These are phyloP conservation scores for Pocillopora damicornis DNA, from an alignment of 64 coral and sea anemone species.

Conservation along the genomic window DNA sequence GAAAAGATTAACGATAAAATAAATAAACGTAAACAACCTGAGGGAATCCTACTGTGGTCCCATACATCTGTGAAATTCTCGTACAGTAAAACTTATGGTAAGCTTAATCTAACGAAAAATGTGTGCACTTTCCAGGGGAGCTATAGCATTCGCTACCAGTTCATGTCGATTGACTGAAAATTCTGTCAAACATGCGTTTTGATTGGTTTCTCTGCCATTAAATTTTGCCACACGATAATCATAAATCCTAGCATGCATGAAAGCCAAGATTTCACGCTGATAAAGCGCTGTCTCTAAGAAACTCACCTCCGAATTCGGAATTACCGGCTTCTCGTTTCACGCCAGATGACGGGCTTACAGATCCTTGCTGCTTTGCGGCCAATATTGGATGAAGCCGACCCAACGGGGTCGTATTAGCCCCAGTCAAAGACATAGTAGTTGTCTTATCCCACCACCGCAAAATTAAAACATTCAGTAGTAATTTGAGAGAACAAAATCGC, in stretches of 20 bases:
- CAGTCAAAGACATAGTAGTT: conserved; percentile 45
- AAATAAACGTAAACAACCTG: too few species aligned
- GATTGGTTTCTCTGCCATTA: neutral
- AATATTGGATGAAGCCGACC: conserved; percentile 95
- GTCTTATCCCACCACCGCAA: neutral
- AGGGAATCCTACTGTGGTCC: too few species aligned
- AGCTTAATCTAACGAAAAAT: too few species aligned
- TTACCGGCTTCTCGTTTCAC: conserved; percentile 39
- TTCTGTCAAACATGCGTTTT: neutral
- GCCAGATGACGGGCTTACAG: conserved; percentile 12
- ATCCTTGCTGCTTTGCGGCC: conserved; percentile 73
- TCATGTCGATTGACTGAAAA: neutral
- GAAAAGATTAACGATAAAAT: too few species aligned
- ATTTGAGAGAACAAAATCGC: neutral
- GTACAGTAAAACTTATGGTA: too few species aligned
- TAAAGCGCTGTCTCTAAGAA: neutral
- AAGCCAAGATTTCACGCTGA: neutral
- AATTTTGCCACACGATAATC: neutral
- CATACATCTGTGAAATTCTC: too few species aligned
- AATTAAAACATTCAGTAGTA: conserved; percentile 14
- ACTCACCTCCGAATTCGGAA: conserved; percentile 41
- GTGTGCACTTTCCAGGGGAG: too few species aligned
- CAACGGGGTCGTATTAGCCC: conserved; percentile 92
- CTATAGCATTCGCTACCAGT: neutral
- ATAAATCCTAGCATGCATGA: neutral